phyloP scores from a whole-genome alignment of 2,113 vertebrate genomes.

The Gallinago undulata region DNA sequence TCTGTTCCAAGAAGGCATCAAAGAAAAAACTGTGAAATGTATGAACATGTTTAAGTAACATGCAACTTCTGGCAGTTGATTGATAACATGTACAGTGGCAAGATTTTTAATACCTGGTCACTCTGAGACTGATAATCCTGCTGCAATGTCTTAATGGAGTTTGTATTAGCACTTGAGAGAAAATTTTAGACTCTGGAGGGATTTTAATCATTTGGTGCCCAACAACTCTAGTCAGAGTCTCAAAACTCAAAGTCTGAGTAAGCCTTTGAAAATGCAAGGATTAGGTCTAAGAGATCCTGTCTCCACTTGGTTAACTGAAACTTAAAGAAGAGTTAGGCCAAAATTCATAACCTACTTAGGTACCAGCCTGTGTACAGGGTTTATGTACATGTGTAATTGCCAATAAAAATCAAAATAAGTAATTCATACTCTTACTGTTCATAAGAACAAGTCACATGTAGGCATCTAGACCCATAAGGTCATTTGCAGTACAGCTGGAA shows the following conservation, averaged over 20 bases:
- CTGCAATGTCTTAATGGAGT: background rate
- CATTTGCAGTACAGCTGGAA: constrained; percentile 39
- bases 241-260: constrained; percentile 17
- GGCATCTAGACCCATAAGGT: constrained; percentile 9
- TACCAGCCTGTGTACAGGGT: constrained; percentile 49
- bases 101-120: background rate
- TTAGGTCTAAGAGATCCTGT: constrained; percentile 18
- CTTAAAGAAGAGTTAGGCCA: constrained; percentile 9
- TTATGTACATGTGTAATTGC: constrained; percentile 13
- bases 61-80: background rate
- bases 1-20: constrained; percentile 73
- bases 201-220: background rate
- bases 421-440: background rate
- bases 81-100: background rate
- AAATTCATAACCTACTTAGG: constrained; percentile 38
- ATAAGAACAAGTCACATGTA: constrained; percentile 44
- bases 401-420: constrained; percentile 31
- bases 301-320: constrained; percentile 13
- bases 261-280: constrained; percentile 40
- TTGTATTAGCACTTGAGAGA: background rate
- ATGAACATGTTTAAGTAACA: constrained; percentile 22
- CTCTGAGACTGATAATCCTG: background rate
- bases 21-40: constrained; percentile 49
- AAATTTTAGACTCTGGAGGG: background rate
- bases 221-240: background rate